Evolutionary conservation across 2,888 invertebrate species (phyloP).

Genomic region (Lacanobia wlatinum): DNA sequence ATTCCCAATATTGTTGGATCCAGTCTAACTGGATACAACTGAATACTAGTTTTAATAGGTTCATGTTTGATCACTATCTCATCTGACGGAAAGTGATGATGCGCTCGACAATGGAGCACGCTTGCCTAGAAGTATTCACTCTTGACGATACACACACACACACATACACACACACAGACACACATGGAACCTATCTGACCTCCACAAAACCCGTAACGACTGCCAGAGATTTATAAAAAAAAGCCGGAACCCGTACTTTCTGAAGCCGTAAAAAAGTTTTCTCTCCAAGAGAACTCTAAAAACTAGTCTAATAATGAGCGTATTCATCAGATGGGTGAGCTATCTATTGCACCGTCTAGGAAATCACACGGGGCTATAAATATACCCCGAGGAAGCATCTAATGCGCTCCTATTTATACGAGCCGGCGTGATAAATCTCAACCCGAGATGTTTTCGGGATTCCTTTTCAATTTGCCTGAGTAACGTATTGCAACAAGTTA

Average conservation of each 20-base stretch:
- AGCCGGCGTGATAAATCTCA: constrained; percentile 56
- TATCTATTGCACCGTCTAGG: constrained; percentile 51
- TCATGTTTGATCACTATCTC: too few relatives aligned
- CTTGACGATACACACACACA: too few relatives aligned
- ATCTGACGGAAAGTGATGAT: too few relatives aligned
- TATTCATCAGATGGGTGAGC: constrained; percentile 36
- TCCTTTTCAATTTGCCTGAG: constrained; percentile 56
- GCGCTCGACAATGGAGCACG: too few relatives aligned
- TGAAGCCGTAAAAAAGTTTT: too few relatives aligned
- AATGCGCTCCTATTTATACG: constrained; percentile 55
- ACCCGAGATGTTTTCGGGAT: constrained; percentile 50
- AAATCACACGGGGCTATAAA: constrained; percentile 56
- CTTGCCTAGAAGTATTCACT: too few relatives aligned
- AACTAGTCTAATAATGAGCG: constrained; percentile 38
- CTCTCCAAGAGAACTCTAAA: neutral
- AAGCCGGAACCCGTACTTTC: too few relatives aligned
- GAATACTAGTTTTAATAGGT: neutral
- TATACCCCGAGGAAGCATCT: constrained; percentile 55
- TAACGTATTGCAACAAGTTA: constrained; percentile 60
- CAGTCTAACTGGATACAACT: neutral
- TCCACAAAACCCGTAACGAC: too few relatives aligned
- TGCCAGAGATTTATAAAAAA: too few relatives aligned
- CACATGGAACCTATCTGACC: too few relatives aligned
- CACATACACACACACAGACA: too few relatives aligned
- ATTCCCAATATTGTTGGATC: too few relatives aligned